Base-by-base conservation (phyloP, 2,797 vertebrate genomes). In the Danio choprae region DNA sequence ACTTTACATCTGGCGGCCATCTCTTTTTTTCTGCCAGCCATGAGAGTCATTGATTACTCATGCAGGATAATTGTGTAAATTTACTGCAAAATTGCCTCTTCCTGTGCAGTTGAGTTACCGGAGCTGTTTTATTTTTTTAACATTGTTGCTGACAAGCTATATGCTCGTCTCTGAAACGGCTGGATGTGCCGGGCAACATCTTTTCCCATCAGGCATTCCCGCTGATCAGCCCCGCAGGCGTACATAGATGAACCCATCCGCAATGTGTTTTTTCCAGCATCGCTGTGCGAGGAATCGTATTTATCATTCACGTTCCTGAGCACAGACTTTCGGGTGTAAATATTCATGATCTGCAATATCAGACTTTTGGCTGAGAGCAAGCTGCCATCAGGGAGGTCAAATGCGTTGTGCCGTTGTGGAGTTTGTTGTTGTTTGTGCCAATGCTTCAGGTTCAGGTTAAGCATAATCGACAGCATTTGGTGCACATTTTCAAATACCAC, bases 21-120 rank as follows among this genome's bases (percentile, higher is more conserved):
- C n/a, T 1, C 20, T 43, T 77, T 18, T 53, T 55, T 67, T 73
- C 8, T 38, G 18, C 67, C 67, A 70, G 65, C 72, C 64, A 9
- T 3, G n/a, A 71, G 62, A 80, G 65, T 63, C 83, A 81, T 75
- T 72, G 84, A 82, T 82, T 77, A 84, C 48, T 62, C 64, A 62
- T 69, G 77, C 69, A 69, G 59, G 38, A 79, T 86, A 86, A 86
- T 69, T 81, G 70, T 63, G n/a, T 72, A 86, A 71, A 83, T 82
- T 63, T 67, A 75, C 68, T 84, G 77, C 74, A 63, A 77, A 69
- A 77, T 77, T 78, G 59, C 53, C 64, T 86, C 58, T 60, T 59
- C 18, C 65, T 29, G 58, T 43, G n/a, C 71, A 15, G 48, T 65
- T 41, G 50, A 50, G 53, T 81, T 68, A 70, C 15, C 7, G 11